Conservation (phyloP, 1,140 invertebrate genomes). For the Catajapyx aquilonaris region DNA sequence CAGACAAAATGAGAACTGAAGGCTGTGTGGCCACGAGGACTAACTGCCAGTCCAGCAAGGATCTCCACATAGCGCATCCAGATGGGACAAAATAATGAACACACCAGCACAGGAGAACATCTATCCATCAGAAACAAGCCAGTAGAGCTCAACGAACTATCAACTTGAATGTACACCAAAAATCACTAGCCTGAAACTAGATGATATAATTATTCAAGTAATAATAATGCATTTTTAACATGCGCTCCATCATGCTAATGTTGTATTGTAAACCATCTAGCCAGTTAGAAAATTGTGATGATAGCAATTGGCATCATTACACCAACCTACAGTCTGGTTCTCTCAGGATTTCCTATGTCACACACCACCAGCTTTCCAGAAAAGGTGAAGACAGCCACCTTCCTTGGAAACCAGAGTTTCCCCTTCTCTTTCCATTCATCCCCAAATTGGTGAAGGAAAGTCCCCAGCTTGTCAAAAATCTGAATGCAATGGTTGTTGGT, state of each 20-base stretch:
- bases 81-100: conserved; percentile 3
- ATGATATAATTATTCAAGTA: too few species aligned
- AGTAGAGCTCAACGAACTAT: too few species aligned
- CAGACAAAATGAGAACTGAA: conserved; percentile 83
- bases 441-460: conserved; percentile 74
- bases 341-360: conserved; percentile 85
- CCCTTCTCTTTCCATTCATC: conserved; percentile 81
- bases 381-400: conserved; percentile 75
- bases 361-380: conserved; percentile 85
- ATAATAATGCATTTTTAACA: too few species aligned
- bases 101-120: neutral
- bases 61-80: conserved; percentile 72
- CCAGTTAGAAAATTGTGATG: too few species aligned
- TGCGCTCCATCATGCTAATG: neutral
- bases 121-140: too few species aligned
- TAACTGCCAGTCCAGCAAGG: conserved; percentile 85
- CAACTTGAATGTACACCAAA: neutral
- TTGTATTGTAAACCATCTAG: conserved; percentile 26
- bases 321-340: conserved; percentile 93
- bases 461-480: conserved; percentile 76
- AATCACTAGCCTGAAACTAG: neutral
- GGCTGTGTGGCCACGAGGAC: conserved; percentile 75
- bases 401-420: conserved; percentile 88
- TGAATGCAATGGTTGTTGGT: conserved; percentile 91
- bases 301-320: too few species aligned